Evolutionary conservation across 2,113 vertebrate genomes (phyloP).

Genomic region (Cryptomyrus ogoouensis): DNA sequence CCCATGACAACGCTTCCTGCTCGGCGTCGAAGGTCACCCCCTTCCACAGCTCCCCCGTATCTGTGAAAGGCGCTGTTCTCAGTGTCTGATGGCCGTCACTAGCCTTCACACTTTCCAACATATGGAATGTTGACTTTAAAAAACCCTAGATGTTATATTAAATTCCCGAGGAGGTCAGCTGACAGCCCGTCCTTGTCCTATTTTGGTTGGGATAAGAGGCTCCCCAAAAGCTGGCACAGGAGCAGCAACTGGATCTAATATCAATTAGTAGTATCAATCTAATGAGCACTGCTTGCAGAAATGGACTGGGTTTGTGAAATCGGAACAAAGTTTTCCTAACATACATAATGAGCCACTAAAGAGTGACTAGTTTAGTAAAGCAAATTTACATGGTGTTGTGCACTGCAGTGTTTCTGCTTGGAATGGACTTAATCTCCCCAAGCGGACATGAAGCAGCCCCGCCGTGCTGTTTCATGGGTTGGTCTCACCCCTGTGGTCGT

Average conservation of each 20-base stretch:
- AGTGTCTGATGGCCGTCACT: not conserved
- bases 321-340: not conserved
- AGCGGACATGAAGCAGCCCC: not conserved
- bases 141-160: not conserved
- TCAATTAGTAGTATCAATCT: not conserved
- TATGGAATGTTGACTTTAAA: not conserved
- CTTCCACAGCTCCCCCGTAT: conserved; percentile 66
- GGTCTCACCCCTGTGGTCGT: not conserved
- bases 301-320: not conserved
- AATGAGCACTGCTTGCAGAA: not conserved
- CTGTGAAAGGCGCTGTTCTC: conserved; percentile 42
- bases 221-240: not conserved
- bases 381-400: not conserved
- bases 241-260: not conserved
- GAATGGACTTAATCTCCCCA: not conserved
- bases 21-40: conserved; percentile 64
- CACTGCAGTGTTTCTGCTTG: not conserved
- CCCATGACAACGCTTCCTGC: conserved; percentile 65
- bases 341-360: not conserved
- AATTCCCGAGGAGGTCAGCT: not conserved
- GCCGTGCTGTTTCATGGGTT: not conserved
- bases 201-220: not conserved
- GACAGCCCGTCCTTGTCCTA: not conserved
- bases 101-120: not conserved
- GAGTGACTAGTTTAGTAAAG: not conserved